A percentile compares a stretch with the other conserved stretches of the same genome.
Conservation (phyloP, 1,140 invertebrate genomes). For the Neodiprion fabricii region DNA sequence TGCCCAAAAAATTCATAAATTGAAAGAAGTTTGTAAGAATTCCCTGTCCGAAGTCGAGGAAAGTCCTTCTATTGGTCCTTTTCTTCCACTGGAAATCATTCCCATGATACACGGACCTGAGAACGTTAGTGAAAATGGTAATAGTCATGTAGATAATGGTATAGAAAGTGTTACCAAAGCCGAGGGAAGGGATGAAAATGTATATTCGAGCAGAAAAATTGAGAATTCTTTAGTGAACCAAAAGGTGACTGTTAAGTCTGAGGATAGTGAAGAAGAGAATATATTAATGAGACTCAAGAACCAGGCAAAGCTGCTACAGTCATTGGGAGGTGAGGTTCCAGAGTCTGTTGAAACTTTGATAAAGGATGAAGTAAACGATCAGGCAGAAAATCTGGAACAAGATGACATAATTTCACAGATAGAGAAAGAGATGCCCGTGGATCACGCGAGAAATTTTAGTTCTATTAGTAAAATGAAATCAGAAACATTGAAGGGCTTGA, state of each 20-base stretch:
- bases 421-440: not conserved
- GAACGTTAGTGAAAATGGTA: conserved; percentile 14
- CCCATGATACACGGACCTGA: conserved; percentile 33
- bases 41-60: not conserved
- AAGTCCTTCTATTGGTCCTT: conserved; percentile 29
- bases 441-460: too few species aligned
- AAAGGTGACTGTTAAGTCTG: conserved; percentile 11
- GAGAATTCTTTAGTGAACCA: conserved; percentile 6
- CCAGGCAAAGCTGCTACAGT: conserved; percentile 54
- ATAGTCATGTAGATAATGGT: too few species aligned
- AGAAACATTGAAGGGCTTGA: not conserved
- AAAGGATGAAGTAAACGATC: conserved; percentile 17
- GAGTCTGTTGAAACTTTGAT: conserved; percentile 32
- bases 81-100: conserved; percentile 31
- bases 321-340: conserved; percentile 52
- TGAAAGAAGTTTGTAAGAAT: not conserved
- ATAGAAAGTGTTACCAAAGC: too few species aligned
- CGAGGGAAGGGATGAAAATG: not conserved
- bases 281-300: conserved; percentile 53
- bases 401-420: not conserved
- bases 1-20: conserved; percentile 16
- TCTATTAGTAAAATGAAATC: not conserved
- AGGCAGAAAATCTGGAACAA: conserved; percentile 8
- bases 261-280: conserved; percentile 44
- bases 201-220: not conserved